Percentiles rank a stretch among this genome's conserved stretches.
Conservation (phyloP, 2,797 vertebrate genomes). For the Periophthalmus magnuspinnatus region DNA sequence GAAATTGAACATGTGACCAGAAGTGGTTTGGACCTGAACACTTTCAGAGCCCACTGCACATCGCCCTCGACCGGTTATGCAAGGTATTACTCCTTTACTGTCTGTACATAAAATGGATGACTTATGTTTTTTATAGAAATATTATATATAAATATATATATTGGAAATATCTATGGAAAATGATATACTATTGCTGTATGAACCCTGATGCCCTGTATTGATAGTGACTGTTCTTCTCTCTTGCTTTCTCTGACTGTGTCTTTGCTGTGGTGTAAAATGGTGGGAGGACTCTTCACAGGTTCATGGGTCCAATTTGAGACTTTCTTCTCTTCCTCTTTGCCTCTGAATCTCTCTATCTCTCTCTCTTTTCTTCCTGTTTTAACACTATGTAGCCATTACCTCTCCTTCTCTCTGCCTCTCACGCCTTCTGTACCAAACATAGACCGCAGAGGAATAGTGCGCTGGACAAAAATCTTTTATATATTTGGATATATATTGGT, state of each 20-base stretch:
- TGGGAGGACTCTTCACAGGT: constrained; percentile 72
- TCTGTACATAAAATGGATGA: constrained; percentile 83
- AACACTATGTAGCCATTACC: constrained; percentile 72
- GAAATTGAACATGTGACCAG: constrained; percentile 28
- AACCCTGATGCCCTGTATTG: constrained; percentile 80
- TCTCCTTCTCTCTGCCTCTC: constrained; percentile 61
- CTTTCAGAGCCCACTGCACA: constrained; percentile 73
- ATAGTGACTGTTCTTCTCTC: constrained; percentile 80
- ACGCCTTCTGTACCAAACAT: constrained; percentile 70
- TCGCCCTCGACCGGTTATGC: constrained; percentile 81
- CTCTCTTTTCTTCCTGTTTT: constrained; percentile 42
- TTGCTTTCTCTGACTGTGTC: constrained; percentile 67
- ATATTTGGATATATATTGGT: not conserved
- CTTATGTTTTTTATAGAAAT: constrained; percentile 84
- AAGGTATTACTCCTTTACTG: constrained; percentile 81
- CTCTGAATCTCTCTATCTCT: constrained; percentile 21
- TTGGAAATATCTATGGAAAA: constrained; percentile 81
- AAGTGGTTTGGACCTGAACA: constrained; percentile 61
- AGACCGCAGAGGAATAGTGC: constrained; percentile 3
- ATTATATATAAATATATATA: constrained; percentile 73
- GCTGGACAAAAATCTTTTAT: not conserved
- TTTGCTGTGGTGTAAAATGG: constrained; percentile 65
- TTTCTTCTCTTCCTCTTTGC: constrained; percentile 44
- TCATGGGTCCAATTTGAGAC: constrained; percentile 74
- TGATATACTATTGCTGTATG: constrained; percentile 80